Conservation (phyloP, 2,888 invertebrate species). For the Parthenolecanium corni region DNA sequence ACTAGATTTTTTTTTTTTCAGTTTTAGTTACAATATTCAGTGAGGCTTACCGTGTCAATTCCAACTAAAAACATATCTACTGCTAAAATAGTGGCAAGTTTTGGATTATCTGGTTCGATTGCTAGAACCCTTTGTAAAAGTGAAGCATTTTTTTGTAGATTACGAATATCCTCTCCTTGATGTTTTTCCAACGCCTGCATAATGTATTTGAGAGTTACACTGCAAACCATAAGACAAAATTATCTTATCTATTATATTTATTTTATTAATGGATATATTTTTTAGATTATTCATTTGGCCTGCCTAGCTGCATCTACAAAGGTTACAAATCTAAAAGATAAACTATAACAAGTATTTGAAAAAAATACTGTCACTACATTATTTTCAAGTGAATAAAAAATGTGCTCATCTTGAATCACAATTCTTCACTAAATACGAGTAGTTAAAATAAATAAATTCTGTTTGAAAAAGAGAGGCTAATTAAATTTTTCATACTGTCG, state of each 20-base stretch:
- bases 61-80: slow-evolving; percentile 76
- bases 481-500: too few relatives aligned
- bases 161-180: slow-evolving; percentile 36
- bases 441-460: too few relatives aligned
- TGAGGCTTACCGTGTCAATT: slow-evolving; percentile 77
- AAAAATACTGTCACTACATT: too few relatives aligned
- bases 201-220: slow-evolving; percentile 53
- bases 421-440: too few relatives aligned
- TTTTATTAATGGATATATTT: too few relatives aligned
- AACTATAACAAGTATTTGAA: too few relatives aligned
- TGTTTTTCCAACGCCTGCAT: slow-evolving; percentile 38
- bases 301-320: too few relatives aligned
- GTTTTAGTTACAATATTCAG: neutral
- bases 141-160: slow-evolving; percentile 43
- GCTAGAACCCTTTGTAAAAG: slow-evolving; percentile 52
- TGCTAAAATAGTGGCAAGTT: slow-evolving; percentile 68
- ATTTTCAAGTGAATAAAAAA: too few relatives aligned
- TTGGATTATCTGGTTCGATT: slow-evolving; percentile 46
- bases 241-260: neutral
- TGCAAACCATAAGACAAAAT: slow-evolving; percentile 39
- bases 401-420: too few relatives aligned
- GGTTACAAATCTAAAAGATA: too few relatives aligned
- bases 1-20: neutral
- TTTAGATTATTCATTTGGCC: too few relatives aligned
- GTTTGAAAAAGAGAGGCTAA: too few relatives aligned